Percentiles rank a stretch among this genome's conserved stretches.
Conservation (phyloP, 2,797 vertebrate genomes). For the Salarias fasciatus region DNA sequence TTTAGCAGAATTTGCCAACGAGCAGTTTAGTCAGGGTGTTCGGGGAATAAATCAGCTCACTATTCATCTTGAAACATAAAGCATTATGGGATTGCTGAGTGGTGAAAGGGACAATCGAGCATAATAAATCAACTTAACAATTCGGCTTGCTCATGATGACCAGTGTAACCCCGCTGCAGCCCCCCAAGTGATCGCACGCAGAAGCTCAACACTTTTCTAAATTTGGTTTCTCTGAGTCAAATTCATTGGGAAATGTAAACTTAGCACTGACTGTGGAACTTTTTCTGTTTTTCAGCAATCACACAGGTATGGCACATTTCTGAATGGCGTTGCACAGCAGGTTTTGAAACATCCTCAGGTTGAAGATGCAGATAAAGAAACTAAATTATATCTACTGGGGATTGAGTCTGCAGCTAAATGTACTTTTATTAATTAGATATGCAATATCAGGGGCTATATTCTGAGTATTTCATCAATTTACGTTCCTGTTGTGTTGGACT, state of each 20-base stretch:
- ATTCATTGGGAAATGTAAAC: neutral
- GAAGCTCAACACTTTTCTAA: neutral
- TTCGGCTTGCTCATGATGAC: slow-evolving; percentile 54
- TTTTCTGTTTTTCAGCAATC: slow-evolving; percentile 18
- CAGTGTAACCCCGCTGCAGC: neutral
- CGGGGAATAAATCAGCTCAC: slow-evolving; percentile 30
- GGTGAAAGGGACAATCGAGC: slow-evolving; percentile 32
- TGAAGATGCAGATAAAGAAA: too few species aligned
- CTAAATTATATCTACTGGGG: too few species aligned
- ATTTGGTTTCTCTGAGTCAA: neutral
- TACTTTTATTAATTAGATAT: too few species aligned
- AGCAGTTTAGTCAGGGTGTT: slow-evolving; percentile 10
- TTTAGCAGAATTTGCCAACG: slow-evolving; percentile 57
- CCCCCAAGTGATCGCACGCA: too few species aligned
- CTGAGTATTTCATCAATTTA: too few species aligned
- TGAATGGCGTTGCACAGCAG: too few species aligned
- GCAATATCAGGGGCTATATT: too few species aligned
- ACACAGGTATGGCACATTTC: neutral
- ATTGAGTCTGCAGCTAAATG: too few species aligned
- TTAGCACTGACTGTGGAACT: neutral
- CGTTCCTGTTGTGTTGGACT: too few species aligned
- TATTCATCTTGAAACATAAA: slow-evolving; percentile 42
- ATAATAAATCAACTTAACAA: slow-evolving; percentile 63
- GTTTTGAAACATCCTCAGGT: too few species aligned
- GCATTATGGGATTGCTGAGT: slow-evolving; percentile 52